phyloP scores from a whole-genome alignment of 2,113 vertebrate genomes.

The Sander vitreus region DNA sequence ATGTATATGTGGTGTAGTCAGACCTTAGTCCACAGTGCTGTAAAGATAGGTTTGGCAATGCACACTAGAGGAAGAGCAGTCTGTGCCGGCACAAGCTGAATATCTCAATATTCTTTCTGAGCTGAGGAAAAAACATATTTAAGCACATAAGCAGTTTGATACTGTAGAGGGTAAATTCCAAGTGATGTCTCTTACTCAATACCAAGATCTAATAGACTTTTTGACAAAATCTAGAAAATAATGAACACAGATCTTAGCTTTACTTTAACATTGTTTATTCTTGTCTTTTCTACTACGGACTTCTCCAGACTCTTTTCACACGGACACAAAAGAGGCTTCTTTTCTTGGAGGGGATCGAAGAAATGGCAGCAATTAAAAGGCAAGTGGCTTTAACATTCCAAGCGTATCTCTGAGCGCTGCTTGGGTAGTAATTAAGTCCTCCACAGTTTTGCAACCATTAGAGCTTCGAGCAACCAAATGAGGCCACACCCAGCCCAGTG shows the following conservation, averaged over 20 bases:
- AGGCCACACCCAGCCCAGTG: conserved; percentile 65
- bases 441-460: conserved; percentile 64
- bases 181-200: conserved; percentile 26
- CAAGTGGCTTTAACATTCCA: conserved; percentile 66
- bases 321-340: conserved; percentile 23
- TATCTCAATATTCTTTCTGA: conserved; percentile 55
- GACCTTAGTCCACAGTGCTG: too few relatives aligned
- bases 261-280: conserved; percentile 23
- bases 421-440: conserved; percentile 72
- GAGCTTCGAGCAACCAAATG: conserved; percentile 49
- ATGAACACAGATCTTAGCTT: conserved; percentile 2
- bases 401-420: conserved; percentile 47
- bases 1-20: too few relatives aligned
- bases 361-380: conserved; percentile 68
- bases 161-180: conserved; percentile 15
- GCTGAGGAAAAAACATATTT: conserved; percentile 47
- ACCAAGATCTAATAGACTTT: background rate
- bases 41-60: too few relatives aligned
- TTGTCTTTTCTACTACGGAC: background rate
- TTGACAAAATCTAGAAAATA: conserved; percentile 11
- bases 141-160: conserved; percentile 26
- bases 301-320: conserved; percentile 2
- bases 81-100: conserved; percentile 34
- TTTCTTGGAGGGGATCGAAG: conserved; percentile 27
- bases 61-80: conserved; percentile 11